Conservation (phyloP, 2,888 invertebrate species). For the Trachelus tabidus region DNA sequence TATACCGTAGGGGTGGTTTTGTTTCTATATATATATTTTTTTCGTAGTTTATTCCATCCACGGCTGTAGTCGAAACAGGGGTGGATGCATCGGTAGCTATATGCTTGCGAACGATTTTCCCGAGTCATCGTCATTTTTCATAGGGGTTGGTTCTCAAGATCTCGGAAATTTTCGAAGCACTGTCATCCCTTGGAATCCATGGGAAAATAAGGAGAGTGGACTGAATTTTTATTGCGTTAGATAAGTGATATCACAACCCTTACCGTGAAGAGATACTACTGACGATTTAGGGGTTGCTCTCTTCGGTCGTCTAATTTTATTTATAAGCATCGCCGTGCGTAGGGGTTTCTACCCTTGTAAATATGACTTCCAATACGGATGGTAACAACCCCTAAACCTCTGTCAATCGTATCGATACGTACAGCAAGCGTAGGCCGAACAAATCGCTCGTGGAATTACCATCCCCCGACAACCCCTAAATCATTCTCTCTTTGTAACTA, state of each 20-base stretch:
- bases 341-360: slow-evolving; percentile 12
- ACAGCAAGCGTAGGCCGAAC: slow-evolving; percentile 40
- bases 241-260: background rate
- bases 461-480: slow-evolving; percentile 42
- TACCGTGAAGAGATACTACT: background rate
- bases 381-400: background rate
- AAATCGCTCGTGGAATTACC: slow-evolving; percentile 55
- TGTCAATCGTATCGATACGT: slow-evolving; percentile 49
- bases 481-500: slow-evolving; percentile 32
- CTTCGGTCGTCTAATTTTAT: background rate
- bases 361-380: slow-evolving; percentile 43
- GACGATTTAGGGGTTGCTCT: background rate
- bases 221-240: background rate
- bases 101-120: background rate
- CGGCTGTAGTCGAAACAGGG: background rate
- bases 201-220: background rate
- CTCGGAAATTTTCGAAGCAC: background rate
- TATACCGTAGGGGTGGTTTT: background rate
- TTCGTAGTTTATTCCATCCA: background rate
- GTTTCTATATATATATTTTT: background rate
- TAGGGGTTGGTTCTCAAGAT: background rate
- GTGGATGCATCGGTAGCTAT: background rate
- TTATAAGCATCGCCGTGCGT: background rate
- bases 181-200: background rate
- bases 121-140: background rate